Base-by-base conservation (phyloP, 2,888 invertebrate genomes). In the Synergus umbraculus region DNA sequence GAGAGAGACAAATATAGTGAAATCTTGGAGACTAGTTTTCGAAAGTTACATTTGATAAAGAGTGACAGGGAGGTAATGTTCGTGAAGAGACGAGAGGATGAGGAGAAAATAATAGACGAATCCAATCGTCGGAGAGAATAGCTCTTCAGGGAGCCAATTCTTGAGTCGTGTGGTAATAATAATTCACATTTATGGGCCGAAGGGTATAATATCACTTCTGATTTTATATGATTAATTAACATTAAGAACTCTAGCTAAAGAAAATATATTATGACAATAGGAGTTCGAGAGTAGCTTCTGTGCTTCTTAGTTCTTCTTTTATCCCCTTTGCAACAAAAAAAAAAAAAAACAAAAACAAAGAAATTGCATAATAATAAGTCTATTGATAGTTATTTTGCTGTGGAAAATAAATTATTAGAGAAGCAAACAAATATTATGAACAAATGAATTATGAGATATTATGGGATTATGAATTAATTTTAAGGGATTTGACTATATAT, bases 41-140 rank as follows among this genome's bases (percentile, higher is more conserved):
- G 46, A 29, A 22, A 67, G 67, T 67, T 67, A 67, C 4, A 44
- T 22, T 46, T 69, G 69, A 69, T 46, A 46, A 69, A 69, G 22
- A 66, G 22, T 29, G 69, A 69, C 69, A 49, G 22, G 69, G 69
- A 46, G 44, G 69, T 69, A 69, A 69, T 69, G 69, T 29, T 49
- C 49, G 7, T 69, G 69, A 13, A 46, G 49, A 69, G 49, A 46
- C 22, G 49, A 29, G 69, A 46, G 22, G 69, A 49, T 29, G 49
- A 69, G 69, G 69, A 69, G 69, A 29, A 69, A 69, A 69, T 69
- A 49, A 69, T 69, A 69, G 69, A 69, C 46, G 69, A 69, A 49
- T 69, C 69, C 69, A 49, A 69, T 69, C 29, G 69, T 46, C 46
- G 44, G 46, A 69, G 69, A 29, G 46, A 44, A 29, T 64, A 64